Conservation (phyloP, 1,140 invertebrate species). For the Eciton burchellii region DNA sequence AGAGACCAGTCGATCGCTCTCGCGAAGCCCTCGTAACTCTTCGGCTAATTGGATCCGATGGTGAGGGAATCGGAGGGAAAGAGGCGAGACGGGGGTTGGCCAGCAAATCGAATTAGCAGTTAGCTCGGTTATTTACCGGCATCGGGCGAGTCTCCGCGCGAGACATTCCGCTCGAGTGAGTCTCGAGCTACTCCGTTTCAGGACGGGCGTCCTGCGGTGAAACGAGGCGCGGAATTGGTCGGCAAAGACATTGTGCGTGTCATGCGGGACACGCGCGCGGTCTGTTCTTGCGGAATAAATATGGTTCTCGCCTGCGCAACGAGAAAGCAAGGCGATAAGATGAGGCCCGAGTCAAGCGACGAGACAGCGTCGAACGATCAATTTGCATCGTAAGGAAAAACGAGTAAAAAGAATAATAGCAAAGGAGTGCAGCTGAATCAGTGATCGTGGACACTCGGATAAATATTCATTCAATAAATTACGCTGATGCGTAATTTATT, state of each 20-base stretch:
- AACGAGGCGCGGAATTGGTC: constrained; percentile 55
- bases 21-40: constrained; percentile 66
- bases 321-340: not conserved
- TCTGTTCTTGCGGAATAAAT: constrained; percentile 12
- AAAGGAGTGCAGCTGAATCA: too few species aligned
- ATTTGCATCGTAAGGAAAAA: not conserved
- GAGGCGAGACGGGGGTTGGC: constrained; percentile 13
- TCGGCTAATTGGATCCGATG: constrained; percentile 71
- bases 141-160: constrained; percentile 64
- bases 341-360: not conserved
- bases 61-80: not conserved
- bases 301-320: not conserved
- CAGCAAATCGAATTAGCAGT: constrained; percentile 73
- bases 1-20: constrained; percentile 64
- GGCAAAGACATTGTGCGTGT: constrained; percentile 43
- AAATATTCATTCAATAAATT: too few species aligned
- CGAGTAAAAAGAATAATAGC: not conserved
- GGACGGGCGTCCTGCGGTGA: constrained; percentile 40
- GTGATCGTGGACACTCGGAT: too few species aligned
- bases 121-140: constrained; percentile 72
- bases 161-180: constrained; percentile 55
- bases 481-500: too few species aligned
- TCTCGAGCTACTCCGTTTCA: constrained; percentile 38
- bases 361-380: not conserved
- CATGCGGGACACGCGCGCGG: constrained; percentile 30